phyloP scores from a whole-genome alignment of 64 coral and sea anemone species.

The Montipora capricornis region DNA sequence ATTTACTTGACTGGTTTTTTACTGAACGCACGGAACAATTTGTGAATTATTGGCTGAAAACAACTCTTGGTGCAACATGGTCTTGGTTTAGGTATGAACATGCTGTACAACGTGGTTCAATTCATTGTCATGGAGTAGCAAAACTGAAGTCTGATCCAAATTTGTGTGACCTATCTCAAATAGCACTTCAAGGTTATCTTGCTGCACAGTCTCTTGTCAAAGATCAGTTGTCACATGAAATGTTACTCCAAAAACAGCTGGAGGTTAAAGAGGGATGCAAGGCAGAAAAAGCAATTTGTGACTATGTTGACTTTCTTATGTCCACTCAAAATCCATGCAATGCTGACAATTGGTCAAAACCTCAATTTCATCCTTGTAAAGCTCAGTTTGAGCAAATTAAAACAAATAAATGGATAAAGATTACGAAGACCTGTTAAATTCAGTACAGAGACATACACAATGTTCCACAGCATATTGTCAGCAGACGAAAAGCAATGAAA shows the following conservation, averaged over 20 bases:
- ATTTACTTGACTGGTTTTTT: constrained; percentile 48
- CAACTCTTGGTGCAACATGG: constrained; percentile 27
- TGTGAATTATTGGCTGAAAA: constrained; percentile 53
- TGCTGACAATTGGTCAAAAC: background rate
- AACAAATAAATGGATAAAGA: constrained; percentile 26
- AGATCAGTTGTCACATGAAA: constrained; percentile 7
- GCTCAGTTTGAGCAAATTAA: background rate
- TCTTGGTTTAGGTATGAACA: constrained; percentile 67
- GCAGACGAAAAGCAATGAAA: too few species aligned
- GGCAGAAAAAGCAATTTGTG: constrained; percentile 5
- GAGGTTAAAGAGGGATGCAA: constrained; percentile 19
- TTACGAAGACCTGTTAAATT: constrained; percentile 55
- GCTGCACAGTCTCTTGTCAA: background rate
- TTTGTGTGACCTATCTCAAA: constrained; percentile 30
- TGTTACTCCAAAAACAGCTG: background rate
- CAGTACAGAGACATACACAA: constrained; percentile 7
- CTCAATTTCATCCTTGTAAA: background rate
- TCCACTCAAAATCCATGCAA: too few species aligned
- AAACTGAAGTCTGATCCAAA: constrained; percentile 25
- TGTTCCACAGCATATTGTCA: too few species aligned
- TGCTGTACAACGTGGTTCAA: constrained; percentile 39
- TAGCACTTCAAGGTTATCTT: constrained; percentile 57
- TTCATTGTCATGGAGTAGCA: constrained; percentile 59
- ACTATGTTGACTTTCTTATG: too few species aligned
- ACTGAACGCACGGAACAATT: constrained; percentile 40